Conservation (phyloP, 2,113 vertebrate genomes). For the Festucalex cinctus region DNA sequence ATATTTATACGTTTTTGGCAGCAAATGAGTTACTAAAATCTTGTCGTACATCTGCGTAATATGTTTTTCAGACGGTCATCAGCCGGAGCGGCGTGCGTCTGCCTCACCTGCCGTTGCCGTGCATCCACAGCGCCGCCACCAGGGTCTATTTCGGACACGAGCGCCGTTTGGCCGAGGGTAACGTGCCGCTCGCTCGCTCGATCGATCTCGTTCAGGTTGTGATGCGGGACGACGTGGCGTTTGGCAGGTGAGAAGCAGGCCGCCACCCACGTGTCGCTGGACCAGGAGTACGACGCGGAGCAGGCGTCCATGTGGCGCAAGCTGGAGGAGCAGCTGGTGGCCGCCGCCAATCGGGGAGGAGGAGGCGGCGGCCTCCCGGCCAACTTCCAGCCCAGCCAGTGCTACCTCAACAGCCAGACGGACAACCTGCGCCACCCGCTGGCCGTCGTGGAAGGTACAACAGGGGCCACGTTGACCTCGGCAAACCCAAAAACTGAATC, state of each 20-base stretch:
- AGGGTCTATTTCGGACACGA: slow-evolving; percentile 95
- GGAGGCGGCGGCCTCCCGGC: slow-evolving; percentile 73
- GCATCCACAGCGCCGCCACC: slow-evolving; percentile 85
- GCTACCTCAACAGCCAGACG: slow-evolving; percentile 88
- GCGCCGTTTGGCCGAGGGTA: slow-evolving; percentile 89
- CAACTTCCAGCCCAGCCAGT: slow-evolving; percentile 86
- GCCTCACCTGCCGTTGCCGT: slow-evolving; percentile 91
- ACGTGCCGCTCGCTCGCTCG: neutral
- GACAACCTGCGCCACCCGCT: slow-evolving; percentile 89
- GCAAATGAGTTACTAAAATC: too few relatives aligned
- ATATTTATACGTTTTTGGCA: too few relatives aligned
- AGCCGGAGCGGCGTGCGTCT: slow-evolving; percentile 62
- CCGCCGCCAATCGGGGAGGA: slow-evolving; percentile 80
- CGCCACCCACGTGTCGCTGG: slow-evolving; percentile 89
- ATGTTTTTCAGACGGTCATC: slow-evolving; percentile 75
- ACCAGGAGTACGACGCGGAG: slow-evolving; percentile 91
- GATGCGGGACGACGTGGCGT: neutral
- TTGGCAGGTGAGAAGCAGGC: slow-evolving; percentile 94
- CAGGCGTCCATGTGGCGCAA: slow-evolving; percentile 87
- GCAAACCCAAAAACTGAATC: neutral
- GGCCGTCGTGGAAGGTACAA: slow-evolving; percentile 86
- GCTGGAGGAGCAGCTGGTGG: slow-evolving; percentile 88
- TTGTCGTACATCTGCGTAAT: neutral
- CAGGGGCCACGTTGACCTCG: too few relatives aligned
- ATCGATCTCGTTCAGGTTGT: neutral